Percentiles rank a stretch among this genome's conserved stretches.
Evolutionary conservation across 2,113 vertebrate species (phyloP).

Genomic region (Corythornis cristatus): DNA sequence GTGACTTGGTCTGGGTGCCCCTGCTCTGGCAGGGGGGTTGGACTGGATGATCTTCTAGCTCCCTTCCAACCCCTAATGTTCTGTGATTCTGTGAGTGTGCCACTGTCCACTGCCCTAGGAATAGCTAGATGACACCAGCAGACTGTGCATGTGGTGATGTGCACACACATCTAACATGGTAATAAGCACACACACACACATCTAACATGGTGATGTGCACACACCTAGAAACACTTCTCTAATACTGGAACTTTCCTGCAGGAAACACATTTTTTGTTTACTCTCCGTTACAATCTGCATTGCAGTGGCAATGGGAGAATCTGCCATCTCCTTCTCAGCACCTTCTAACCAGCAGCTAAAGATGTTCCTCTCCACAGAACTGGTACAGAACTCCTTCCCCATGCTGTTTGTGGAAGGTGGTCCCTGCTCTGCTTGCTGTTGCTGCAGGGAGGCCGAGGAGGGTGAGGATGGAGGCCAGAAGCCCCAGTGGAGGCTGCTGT

Average conservation of each 20-base stretch:
- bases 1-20: too few relatives aligned
- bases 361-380: neutral
- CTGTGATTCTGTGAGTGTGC: neutral
- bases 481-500: neutral
- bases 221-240: neutral
- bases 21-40: too few relatives aligned
- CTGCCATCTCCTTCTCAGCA: neutral
- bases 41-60: too few relatives aligned
- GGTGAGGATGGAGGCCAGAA: neutral
- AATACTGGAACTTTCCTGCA: neutral
- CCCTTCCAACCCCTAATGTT: too few relatives aligned
- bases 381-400: neutral
- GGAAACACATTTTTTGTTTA: neutral
- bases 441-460: neutral
- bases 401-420: accelerated
- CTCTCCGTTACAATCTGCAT: neutral
- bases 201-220: neutral
- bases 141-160: neutral
- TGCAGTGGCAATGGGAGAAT: neutral
- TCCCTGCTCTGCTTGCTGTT: neutral
- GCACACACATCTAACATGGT: too few relatives aligned
- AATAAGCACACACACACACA: too few relatives aligned
- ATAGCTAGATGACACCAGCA: neutral
- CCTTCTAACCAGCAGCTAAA: accelerated
- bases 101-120: neutral